Base-by-base conservation (phyloP, 2,888 invertebrate species). In the Netelia inedita region DNA sequence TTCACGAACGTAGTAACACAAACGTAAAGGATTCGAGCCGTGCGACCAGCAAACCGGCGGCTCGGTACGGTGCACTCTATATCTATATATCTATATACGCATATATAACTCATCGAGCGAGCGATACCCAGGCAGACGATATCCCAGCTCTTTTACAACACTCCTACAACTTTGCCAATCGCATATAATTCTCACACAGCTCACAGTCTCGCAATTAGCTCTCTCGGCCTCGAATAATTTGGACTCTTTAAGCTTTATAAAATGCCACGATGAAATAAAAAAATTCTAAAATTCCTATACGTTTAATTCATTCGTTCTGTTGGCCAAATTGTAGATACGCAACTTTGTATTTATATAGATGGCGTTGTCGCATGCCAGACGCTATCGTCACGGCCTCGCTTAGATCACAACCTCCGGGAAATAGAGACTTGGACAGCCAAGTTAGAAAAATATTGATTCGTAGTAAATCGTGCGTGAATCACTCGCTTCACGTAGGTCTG, bases 61-160 rank as follows among this genome's bases (percentile, higher is more conserved):
- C 79, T 69, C 57, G 66, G 35, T 82, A 82, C 78, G 76, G 75
- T 84, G 75, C 57, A 76, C 82, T 11, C 53, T 43, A 74, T 73
- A 73, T 72, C 79, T 68, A 35, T 46, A 46, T 46, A 46, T 46
- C 1, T 46, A 6, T 9, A 46, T 41, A 9, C 41, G 41, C 9
- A 41, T 46, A 50, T 46, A 46, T 46, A 35, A 35, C 35, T 35
- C 35, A 35, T 35, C 35, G 79, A 75, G 46, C 19, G 50, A 19
- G 50, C 61, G 46, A 66, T 66, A 57, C 16, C 2, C 41, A 59
- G n/a, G 50, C 19, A 43, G 23, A 71, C 71, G 63, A 66, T 19
- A 55, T 65, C 9, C 43, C n/a, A 46, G 8, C 61, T 53, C 35
- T 76, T 59, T 69, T 68, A 53, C 65, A 59, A 46, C 66, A 57